Conservation (phyloP, 2,888 invertebrate species). For the Lithophane leautieri region DNA sequence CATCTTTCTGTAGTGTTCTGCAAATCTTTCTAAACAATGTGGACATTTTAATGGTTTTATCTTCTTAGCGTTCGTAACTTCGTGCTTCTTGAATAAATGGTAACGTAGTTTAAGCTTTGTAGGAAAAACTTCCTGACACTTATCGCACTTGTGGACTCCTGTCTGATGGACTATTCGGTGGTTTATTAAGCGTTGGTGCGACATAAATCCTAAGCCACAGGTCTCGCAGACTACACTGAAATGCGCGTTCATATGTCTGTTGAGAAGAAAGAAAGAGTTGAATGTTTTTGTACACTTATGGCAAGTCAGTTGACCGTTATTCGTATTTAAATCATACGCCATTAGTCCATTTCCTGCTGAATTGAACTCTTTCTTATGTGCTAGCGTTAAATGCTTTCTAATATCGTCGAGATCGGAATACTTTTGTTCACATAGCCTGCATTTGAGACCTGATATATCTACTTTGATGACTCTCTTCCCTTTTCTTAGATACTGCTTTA, state of each 20-base stretch:
- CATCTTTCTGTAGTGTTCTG: constrained; percentile 87
- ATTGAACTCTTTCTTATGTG: constrained; percentile 85
- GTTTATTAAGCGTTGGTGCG: constrained; percentile 83
- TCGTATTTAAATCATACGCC: constrained; percentile 81
- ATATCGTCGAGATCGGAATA: constrained; percentile 84
- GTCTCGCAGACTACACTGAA: constrained; percentile 87
- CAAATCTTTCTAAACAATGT: constrained; percentile 85
- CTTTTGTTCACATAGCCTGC: constrained; percentile 83
- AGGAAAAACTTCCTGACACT: constrained; percentile 82
- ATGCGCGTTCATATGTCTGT: constrained; percentile 87
- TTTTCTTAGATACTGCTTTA: constrained; percentile 83
- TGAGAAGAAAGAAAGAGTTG: constrained; percentile 84
- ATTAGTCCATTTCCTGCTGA: constrained; percentile 85
- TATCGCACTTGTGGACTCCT: constrained; percentile 83
- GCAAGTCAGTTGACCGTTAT: constrained; percentile 80
- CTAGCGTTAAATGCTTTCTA: constrained; percentile 76
- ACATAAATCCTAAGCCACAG: constrained; percentile 86
- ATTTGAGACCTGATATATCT: constrained; percentile 83
- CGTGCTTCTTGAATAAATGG: constrained; percentile 84
- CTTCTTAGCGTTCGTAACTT: constrained; percentile 80
- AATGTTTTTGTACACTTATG: constrained; percentile 84
- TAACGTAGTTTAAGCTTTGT: constrained; percentile 85
- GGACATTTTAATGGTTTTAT: constrained; percentile 85
- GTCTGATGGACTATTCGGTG: constrained; percentile 85
- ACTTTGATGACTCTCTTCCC: constrained; percentile 87